phyloP scores from a whole-genome alignment of 1,140 invertebrate genomes.

The Cydia splendana region DNA sequence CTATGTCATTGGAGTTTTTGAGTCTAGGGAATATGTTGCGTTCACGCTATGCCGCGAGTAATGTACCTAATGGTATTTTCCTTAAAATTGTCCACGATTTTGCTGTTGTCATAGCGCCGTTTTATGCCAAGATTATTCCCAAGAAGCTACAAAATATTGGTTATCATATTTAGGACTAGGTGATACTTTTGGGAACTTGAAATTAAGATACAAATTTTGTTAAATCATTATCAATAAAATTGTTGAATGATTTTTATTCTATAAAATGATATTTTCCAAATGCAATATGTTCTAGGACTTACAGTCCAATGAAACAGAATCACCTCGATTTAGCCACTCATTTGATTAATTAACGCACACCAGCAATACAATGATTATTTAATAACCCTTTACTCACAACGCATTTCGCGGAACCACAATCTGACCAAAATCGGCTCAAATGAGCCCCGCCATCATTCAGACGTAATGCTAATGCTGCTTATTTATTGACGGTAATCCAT shows the following conservation, averaged over 20 bases:
- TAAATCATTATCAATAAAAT: too few species aligned
- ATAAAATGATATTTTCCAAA: too few species aligned
- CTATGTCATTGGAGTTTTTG: constrained; percentile 10
- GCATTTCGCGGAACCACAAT: constrained; percentile 46
- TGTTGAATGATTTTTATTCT: too few species aligned
- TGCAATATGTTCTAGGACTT: background rate
- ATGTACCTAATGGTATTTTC: background rate
- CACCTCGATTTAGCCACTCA: background rate
- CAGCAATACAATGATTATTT: constrained; percentile 43
- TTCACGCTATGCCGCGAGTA: constrained; percentile 12
- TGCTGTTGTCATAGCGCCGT: background rate
- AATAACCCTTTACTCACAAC: constrained; percentile 44
- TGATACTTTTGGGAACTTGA: too few species aligned
- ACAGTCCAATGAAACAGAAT: background rate
- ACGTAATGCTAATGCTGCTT: constrained; percentile 59
- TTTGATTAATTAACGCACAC: constrained; percentile 7
- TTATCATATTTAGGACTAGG: too few species aligned
- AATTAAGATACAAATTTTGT: too few species aligned
- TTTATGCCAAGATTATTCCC: background rate
- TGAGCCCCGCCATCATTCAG: constrained; percentile 53
- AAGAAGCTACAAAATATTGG: too few species aligned
- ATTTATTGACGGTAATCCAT: constrained; percentile 66
- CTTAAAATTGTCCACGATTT: background rate
- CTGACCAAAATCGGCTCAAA: constrained; percentile 54
- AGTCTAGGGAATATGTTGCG: constrained; percentile 10